Evolutionary conservation across 2,888 invertebrate genomes (phyloP), one percentile per base, ranked within the genome.

Genomic region (Drosophila lutescens): DNA sequence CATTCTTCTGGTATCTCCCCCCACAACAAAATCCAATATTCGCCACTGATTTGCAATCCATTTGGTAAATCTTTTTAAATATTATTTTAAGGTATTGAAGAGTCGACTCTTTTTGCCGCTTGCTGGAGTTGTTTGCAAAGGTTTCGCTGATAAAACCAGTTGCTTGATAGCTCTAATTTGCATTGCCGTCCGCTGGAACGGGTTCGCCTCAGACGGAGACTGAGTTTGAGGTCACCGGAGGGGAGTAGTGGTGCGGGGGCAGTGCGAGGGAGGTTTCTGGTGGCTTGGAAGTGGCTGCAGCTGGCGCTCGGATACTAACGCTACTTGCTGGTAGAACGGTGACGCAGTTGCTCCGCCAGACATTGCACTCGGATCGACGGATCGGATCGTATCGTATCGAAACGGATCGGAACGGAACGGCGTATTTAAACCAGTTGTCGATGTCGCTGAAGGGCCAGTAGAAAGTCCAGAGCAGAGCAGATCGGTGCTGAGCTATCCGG

Each of bases 391-490:
- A 30, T 8, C 30, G 30, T 30, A 30, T 30, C 36, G 13, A 7
- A 17, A 13, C 41, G 36, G 15, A 30, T 6, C 15, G 47, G 32
- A 43, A 41, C 41, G 41, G 30, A 13, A 15, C 50, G 58, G 55
- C 51, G 71, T 90, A 91, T 90, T 90, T 90, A 90, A 91, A 72
- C 73, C 71, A 70, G 77, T 70, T 80, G 86, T 67, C 71, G 57
- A 47, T 57, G 32, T 60, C 70, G 76, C 80, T 80, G 77, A 76
- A 77, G 79, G 71, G 77, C 80, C 89, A 90, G 91, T 90, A 80
- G 83, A 89, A 86, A 85, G 88, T 89, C 66, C 70, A 74, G 46
- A 66, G 75, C 70, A 70, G 86, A 78, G 77, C 77, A 47, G 75
- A 60, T 78, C 60, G 75, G 65, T 54, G 49, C 50, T 58, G 44